These are phyloP conservation scores for Rhimphoctona megacephalus DNA, from an alignment of 2,888 invertebrate genomes.

Conservation along the genomic window DNA sequence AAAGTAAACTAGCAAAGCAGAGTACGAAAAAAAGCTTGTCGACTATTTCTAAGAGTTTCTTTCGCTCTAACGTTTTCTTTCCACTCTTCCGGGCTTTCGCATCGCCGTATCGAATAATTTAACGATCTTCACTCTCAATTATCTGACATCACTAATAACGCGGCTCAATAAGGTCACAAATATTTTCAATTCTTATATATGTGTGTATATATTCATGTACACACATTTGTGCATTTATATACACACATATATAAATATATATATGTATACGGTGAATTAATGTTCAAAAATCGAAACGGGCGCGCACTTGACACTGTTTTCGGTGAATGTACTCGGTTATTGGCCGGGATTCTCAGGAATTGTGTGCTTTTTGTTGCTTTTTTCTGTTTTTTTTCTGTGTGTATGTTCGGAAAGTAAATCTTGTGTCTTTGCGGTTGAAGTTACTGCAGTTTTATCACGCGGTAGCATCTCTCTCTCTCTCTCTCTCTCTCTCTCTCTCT, in stretches of 20 bases:
- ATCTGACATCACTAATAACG: slow-evolving; percentile 71
- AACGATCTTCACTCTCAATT: slow-evolving; percentile 71
- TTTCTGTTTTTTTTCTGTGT: slow-evolving; percentile 25
- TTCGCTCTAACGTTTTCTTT: slow-evolving; percentile 10
- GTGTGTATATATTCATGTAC: slow-evolving; percentile 7
- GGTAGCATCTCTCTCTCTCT: slow-evolving; percentile 14
- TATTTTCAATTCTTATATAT: slow-evolving; percentile 65
- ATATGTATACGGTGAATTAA: slow-evolving; percentile 50
- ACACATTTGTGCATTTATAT: slow-evolving; percentile 20
- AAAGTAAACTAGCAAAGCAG: slow-evolving; percentile 60
- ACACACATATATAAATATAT: slow-evolving; percentile 40
- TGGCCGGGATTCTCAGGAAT: slow-evolving; percentile 32
- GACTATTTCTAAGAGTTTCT: slow-evolving; percentile 48
- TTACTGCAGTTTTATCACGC: slow-evolving; percentile 33
- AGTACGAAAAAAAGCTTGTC: slow-evolving; percentile 58
- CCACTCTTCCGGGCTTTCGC: slow-evolving; percentile 13
- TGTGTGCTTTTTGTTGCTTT: slow-evolving; percentile 31
- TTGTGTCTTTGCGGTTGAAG: slow-evolving; percentile 40
- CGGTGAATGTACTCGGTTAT: slow-evolving; percentile 59
- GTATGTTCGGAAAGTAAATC: slow-evolving; percentile 48
- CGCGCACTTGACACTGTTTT: slow-evolving; percentile 69
- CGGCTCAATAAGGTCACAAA: slow-evolving; percentile 76
- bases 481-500: background rate
- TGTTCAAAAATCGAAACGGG: slow-evolving; percentile 68
- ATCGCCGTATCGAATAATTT: slow-evolving; percentile 69